Base-by-base conservation (phyloP, 37 sponge, comb jelly and placozoan genomes). In the Corticium candelabrum region DNA sequence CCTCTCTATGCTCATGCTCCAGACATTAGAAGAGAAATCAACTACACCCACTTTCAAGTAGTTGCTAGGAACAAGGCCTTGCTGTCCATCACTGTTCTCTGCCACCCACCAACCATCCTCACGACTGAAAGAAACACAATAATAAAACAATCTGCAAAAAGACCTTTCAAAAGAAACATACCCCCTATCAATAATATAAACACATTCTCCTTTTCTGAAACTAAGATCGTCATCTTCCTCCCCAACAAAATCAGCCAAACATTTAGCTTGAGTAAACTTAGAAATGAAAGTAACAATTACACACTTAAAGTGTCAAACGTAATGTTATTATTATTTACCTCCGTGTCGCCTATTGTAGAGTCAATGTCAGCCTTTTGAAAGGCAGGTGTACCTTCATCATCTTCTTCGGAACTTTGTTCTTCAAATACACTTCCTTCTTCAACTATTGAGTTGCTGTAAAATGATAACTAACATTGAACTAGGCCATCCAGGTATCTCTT, bases 61-160 rank as follows among this genome's bases (percentile, higher is more conserved):
- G 36, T 70, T 70, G 7, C 73, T 15, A 35, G 73, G 73, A 15
- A 70, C 36, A 7, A 70, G 5, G 33, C 73, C 73, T 4, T 4
- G 7, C 36, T 70, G 31, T 29, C 73, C 73, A 15, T 32, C 4
- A 29, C 5, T 32, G 21, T 70, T 70, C 36, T 70, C 73, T 5
- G 73, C 73, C 35, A 70, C 4, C 73, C 73, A 70, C 73, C 73
- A 70, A 15, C 73, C 73, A 70, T 70, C 73, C 5, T 70, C 73
- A 30, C 73, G 7, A 29, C 73, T 70, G 73, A 5, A 11, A 43
- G 11, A 43, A 21, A 11, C 56, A 43, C 56, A 5, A 5, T 21
- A 43, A 43, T 43, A 11, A 43, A 43, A 43, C 56, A 11, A 43
- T 21, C 56, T 43, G 11, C 56, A 43, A n/a, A n/a, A n/a, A n/a